These are phyloP conservation scores for Spodoptera litura DNA, from an alignment of 1,140 invertebrate species.

Conservation along the genomic window DNA sequence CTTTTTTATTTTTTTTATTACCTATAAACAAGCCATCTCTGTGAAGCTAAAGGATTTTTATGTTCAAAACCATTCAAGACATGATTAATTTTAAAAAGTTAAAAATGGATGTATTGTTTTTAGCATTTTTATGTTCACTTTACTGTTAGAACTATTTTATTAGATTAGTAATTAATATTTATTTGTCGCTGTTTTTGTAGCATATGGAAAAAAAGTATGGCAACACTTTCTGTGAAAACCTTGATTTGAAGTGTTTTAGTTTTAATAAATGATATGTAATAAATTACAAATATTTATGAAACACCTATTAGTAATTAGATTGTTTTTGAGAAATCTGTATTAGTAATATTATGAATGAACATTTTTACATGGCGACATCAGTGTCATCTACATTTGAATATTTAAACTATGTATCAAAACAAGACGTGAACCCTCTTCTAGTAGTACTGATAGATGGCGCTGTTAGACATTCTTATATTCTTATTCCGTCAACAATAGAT, in stretches of 20 bases:
- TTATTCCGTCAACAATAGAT: neutral
- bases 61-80: no score
- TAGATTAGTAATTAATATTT: neutral
- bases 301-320: no score
- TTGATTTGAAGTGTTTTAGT: neutral
- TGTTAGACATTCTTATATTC: neutral
- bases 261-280: no score
- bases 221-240: neutral
- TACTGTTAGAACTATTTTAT: neutral
- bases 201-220: neutral
- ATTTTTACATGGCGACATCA: no score
- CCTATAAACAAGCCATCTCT: neutral
- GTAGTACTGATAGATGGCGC: no score
- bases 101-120: no score
- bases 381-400: no score
- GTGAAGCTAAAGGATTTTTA: neutral
- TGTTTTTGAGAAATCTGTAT: no score
- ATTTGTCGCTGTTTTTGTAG: neutral
- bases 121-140: neutral
- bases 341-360: no score
- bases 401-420: no score
- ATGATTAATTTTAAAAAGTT: neutral
- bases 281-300: no score
- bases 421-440: no score
- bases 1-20: conserved; percentile 47